Evolutionary conservation across 2,113 vertebrate species (phyloP).

Genomic region (Alosa alosa): DNA sequence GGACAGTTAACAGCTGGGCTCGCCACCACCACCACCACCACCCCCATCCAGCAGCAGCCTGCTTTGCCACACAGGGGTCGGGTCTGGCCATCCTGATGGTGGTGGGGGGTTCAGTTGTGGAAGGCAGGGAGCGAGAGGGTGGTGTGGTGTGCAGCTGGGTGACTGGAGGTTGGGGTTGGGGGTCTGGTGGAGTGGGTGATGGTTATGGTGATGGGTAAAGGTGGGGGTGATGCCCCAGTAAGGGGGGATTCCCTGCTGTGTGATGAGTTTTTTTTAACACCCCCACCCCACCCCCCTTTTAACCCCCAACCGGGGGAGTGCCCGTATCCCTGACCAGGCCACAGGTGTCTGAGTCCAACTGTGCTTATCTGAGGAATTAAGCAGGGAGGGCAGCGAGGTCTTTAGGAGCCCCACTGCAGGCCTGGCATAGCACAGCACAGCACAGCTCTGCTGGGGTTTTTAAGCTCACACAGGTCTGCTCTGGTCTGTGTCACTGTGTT

Average conservation of each 20-base stretch:
- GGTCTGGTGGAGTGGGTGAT: not conserved
- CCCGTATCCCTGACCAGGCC: slow-evolving; percentile 8
- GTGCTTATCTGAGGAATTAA: slow-evolving; percentile 26
- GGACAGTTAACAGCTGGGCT: slow-evolving; percentile 96
- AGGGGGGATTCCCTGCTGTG: slow-evolving; percentile 23
- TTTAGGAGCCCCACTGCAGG: not conserved
- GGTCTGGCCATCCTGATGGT: slow-evolving; percentile 42
- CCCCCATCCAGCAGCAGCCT: not conserved
- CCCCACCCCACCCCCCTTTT: not conserved
- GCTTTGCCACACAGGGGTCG: slow-evolving; percentile 69
- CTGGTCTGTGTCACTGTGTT: not conserved
- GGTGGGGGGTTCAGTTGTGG: not conserved
- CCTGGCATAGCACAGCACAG: slow-evolving; percentile 15
- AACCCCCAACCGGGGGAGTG: not conserved
- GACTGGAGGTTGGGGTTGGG: slow-evolving; percentile 28
- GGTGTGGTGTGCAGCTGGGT: slow-evolving; percentile 3
- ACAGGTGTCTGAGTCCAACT: slow-evolving; percentile 36
- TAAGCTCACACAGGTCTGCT: not conserved
- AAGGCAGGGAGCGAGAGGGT: not conserved
- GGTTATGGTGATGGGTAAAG: not conserved
- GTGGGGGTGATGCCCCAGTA: not conserved
- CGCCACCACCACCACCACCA: slow-evolving; percentile 57
- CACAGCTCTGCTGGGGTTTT: no score
- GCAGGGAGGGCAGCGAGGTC: not conserved
- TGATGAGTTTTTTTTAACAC: slow-evolving; percentile 23